A percentile compares a stretch with the other conserved stretches of the same genome.
These are phyloP conservation scores for Nasua narica DNA, from an alignment of 2,797 vertebrate genomes.

Conservation along the genomic window DNA sequence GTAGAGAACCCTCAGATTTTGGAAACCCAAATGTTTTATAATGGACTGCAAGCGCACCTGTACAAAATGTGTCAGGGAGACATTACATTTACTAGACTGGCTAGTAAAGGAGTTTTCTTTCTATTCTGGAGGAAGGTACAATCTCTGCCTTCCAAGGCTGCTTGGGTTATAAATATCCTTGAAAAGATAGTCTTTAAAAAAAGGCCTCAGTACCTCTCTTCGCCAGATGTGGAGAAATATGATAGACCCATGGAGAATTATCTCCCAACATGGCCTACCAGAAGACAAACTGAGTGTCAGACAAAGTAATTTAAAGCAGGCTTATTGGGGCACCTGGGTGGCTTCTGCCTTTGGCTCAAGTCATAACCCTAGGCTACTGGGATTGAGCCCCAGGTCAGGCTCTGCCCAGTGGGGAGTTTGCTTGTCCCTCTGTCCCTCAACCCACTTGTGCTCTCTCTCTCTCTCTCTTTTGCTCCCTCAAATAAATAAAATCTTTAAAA, in stretches of 20 bases:
- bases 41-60: not conserved
- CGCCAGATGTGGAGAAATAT: not conserved
- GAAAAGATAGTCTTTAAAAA: not conserved
- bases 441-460: not conserved
- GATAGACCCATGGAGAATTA: not conserved
- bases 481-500: too few relatives aligned
- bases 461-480: too few relatives aligned
- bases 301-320: not conserved
- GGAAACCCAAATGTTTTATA: not conserved
- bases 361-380: not conserved
- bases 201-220: not conserved
- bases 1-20: not conserved
- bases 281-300: not conserved
- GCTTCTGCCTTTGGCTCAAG: not conserved
- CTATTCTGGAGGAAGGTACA: not conserved
- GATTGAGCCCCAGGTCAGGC: not conserved
- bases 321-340: not conserved
- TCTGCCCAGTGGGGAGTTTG: not conserved
- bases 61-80: not conserved
- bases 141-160: not conserved
- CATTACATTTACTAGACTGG: not conserved
- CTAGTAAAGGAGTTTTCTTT: not conserved
- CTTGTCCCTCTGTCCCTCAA: not conserved
- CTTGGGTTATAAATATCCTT: not conserved
- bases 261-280: not conserved